Base-by-base conservation (phyloP, 2,113 vertebrate species). In the Seriola aureovittata region DNA sequence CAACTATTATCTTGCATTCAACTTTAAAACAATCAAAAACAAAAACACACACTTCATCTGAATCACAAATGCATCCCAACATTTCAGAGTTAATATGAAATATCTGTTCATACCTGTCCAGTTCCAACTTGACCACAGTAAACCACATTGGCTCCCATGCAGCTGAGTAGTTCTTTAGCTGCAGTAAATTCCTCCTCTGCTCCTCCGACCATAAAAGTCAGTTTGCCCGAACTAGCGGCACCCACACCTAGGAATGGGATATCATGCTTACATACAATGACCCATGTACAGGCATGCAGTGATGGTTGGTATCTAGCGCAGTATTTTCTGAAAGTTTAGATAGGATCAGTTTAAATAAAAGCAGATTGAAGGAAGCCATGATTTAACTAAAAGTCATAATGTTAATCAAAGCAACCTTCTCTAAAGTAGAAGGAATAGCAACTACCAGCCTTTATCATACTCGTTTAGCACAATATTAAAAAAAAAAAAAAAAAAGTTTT, bases 141-240 rank as follows among this genome's bases (percentile, higher is more conserved):
- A 44, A 99, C 73, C 82, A 99, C 97, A 32, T 97, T 98, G 88
- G 96, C 95, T 75, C 98, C 98, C 98, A 99, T 99, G 90, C 97
- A 99, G 59, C 93, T 97, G 75, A 99, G 96, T 69, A 99, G 91
- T 81, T 99, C 97, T 86, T 97, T 95, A 87, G 96, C 97, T 85
- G 98, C 98, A 82, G 96, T 96, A 93, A 99, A 99, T 91, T 99
- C 98, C 76, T 96, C 96, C 93, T 99, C 97, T 1, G 95, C 95
- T 92, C 98, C 98, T 86, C 98, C 98, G 46, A 99, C 97, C 98
- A 99, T 99, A 91, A 99, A 99, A 1, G 98, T 99, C 87, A 99
- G 96, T 90, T 99, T 99, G 84, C 96, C 97, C 76, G 97, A 97
- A 84, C 91, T 96, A 84, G 98, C 98, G 63, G 98, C 97, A 88